Percentiles rank a stretch among this genome's conserved stretches.
Evolutionary conservation across 2,113 vertebrate species (phyloP).

Genomic region (Oreochromis niloticus): DNA sequence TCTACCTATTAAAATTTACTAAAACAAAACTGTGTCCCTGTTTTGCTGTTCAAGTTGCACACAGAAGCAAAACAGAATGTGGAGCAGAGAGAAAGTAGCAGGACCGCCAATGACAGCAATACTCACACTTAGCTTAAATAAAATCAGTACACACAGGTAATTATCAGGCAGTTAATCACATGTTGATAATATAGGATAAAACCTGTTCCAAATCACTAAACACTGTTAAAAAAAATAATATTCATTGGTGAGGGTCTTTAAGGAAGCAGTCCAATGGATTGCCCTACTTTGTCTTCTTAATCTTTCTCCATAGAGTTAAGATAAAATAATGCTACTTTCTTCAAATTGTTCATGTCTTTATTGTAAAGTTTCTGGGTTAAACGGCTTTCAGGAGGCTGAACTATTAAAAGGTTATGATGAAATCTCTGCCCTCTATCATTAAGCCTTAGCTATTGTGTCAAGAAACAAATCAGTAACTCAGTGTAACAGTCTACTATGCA

Average conservation of each 20-base stretch:
- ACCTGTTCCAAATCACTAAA: not conserved
- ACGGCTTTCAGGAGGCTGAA: not conserved
- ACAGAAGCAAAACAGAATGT: accelerated
- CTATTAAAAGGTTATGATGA: not conserved
- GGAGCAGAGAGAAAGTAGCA: not conserved
- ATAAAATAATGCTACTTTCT: not conserved
- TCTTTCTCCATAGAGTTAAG: not conserved
- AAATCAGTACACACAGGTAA: not conserved
- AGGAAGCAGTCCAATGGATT: not conserved
- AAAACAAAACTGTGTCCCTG: not conserved
- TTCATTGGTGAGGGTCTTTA: not conserved
- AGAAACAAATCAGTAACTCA: not conserved
- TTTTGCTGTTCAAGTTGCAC: not conserved
- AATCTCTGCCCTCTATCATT: not conserved
- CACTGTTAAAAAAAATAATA: not conserved
- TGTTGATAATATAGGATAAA: not conserved
- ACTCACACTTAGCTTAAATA: not conserved
- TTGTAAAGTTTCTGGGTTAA: not conserved
- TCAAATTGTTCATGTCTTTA: not conserved
- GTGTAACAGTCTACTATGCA: not conserved
- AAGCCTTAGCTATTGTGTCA: not conserved
- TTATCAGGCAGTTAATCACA: not conserved
- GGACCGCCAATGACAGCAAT: not conserved
- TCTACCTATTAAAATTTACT: not conserved
- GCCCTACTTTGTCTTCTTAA: not conserved